A percentile compares a stretch with the other conserved stretches of the same genome.
Conservation (phyloP, 2,113 vertebrate genomes). For the Pachyramphus minor region DNA sequence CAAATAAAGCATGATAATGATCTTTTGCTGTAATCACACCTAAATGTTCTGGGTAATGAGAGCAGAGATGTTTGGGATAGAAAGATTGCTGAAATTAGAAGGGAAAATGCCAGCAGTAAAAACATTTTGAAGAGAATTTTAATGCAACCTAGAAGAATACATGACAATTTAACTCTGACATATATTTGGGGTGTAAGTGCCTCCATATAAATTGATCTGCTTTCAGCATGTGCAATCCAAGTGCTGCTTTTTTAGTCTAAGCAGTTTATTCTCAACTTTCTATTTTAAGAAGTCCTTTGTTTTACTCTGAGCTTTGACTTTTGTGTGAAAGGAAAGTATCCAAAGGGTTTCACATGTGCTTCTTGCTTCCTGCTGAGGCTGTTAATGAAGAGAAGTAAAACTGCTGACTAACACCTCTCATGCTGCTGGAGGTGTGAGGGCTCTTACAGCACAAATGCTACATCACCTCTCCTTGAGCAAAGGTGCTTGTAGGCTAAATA, state of each 20-base stretch:
- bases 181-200: background rate
- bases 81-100: background rate
- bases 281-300: conserved; percentile 26
- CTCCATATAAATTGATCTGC: background rate
- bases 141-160: background rate
- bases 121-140: background rate
- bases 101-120: background rate
- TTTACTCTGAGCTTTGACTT: conserved; percentile 21
- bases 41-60: background rate
- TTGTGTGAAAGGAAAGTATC: background rate
- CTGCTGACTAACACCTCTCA: conserved; percentile 10
- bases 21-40: background rate
- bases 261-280: background rate
- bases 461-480: background rate
- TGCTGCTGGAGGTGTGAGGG: background rate
- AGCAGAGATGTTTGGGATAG: background rate
- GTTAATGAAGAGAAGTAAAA: conserved; percentile 21
- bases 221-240: background rate
- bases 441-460: background rate
- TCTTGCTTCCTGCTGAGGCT: conserved; percentile 17
- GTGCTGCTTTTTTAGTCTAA: background rate
- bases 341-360: background rate
- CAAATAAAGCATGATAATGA: background rate
- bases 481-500: background rate
- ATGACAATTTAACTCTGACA: background rate